A percentile compares a stretch with the other conserved stretches of the same genome.
Evolutionary conservation across 2,113 vertebrate genomes (phyloP).

Genomic region (Neolamprologus hecqui): DNA sequence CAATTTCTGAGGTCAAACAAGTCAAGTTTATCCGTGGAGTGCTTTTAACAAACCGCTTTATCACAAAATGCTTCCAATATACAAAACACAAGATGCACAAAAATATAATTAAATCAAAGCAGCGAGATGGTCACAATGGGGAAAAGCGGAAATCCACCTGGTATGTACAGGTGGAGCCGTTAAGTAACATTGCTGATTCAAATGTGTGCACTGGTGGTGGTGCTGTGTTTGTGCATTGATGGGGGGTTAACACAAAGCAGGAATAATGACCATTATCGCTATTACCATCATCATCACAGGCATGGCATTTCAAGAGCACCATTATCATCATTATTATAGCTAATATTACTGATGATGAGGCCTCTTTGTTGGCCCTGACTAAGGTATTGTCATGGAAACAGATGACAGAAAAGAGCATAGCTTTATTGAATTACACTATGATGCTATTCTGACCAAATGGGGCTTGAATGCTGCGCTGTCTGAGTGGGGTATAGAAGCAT

Average conservation of each 20-base stretch:
- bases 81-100: not conserved
- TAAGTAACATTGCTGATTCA: conserved; percentile 10
- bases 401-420: conserved; percentile 55
- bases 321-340: conserved; percentile 69
- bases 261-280: conserved; percentile 43
- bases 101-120: not conserved
- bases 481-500: conserved; percentile 1
- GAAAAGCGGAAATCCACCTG: not conserved
- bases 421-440: conserved; percentile 60
- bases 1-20: conserved; percentile 31
- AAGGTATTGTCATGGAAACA: conserved; percentile 67
- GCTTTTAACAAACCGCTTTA: conserved; percentile 19
- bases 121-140: not conserved
- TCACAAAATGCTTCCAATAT: not conserved
- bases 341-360: conserved; percentile 69
- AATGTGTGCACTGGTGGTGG: not conserved
- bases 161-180: not conserved
- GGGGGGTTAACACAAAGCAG: conserved; percentile 36
- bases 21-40: conserved; percentile 15
- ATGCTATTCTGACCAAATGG: conserved; percentile 65
- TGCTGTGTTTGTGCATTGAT: not conserved
- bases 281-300: conserved; percentile 55
- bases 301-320: conserved; percentile 57
- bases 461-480: conserved; percentile 42
- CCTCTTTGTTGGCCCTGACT: conserved; percentile 53